Evolutionary conservation across 2,888 invertebrate genomes (phyloP), one percentile per base, ranked within the genome.

Genomic region (Coecobrya sp.): DNA sequence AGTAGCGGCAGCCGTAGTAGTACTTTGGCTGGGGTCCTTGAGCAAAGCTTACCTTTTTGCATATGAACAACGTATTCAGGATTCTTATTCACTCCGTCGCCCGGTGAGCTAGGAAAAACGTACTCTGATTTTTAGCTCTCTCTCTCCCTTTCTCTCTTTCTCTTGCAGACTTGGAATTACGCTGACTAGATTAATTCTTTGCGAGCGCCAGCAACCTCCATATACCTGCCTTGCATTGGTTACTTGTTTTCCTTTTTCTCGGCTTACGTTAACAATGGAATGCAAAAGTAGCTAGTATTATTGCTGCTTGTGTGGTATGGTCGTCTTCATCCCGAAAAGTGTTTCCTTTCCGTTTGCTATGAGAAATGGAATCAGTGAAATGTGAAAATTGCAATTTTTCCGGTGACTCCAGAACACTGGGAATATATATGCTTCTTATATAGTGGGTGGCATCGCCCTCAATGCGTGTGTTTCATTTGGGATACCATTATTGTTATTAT

Each of bases 351-450:
- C 4, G 45, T 55, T 55, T 22, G 82, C 19, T 10, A n/a, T n/a
- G n/a, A 82, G 30, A 82, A 42, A 82, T 82, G 82, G 59, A 62
- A 62, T 82, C 82, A 59, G 82, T 82, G 82, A 82, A 82, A 25
- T 82, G 62, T 82, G 42, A 82, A 62, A 82, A 62, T 62, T 82
- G 62, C 82, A 82, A 42, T 25, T 82, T 62, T 82, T 62, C 42
- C 36, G 42, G 36, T 82, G 82, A 82, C 82, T 82, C 59, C 19
- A 49, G 42, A 22, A 27, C 11, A 5, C 5, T n/a, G 19, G 55
- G 8, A 52, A 27, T 30, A 81, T 52, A 27, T 30, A 81, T 52
- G 52, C 49, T 49, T 22, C 7, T 25, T n/a, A n/a, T n/a, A n/a
- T n/a, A n/a, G 13, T 55, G 81, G 16, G 11, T 76, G 36, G 25